phyloP scores from a whole-genome alignment of 53 echinoderm and acorn worm genomes.

The Actinopyga echinites region DNA sequence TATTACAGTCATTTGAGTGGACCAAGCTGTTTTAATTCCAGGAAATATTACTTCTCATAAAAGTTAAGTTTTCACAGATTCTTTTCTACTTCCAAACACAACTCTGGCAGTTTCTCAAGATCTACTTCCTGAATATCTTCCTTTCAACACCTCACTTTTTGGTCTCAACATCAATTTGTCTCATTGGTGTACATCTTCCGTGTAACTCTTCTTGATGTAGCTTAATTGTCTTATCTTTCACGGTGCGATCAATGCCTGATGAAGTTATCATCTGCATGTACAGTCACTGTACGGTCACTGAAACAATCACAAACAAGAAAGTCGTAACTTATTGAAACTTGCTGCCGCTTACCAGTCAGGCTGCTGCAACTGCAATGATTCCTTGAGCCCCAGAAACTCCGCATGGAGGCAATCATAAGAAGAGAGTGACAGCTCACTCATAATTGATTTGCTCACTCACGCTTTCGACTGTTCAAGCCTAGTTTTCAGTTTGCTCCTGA shows the following conservation, averaged over 20 bases:
- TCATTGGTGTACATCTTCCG: too few relatives aligned
- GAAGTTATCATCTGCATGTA: neutral
- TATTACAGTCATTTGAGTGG: too few relatives aligned
- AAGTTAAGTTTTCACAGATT: too few relatives aligned
- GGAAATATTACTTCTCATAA: too few relatives aligned
- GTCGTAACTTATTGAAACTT: conserved; percentile 14
- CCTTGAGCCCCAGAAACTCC: neutral
- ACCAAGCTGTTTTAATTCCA: too few relatives aligned
- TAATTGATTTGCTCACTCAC: conserved; percentile 23
- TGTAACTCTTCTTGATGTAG: neutral
- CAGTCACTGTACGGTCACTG: neutral
- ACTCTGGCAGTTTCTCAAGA: too few relatives aligned
- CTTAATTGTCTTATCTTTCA: conserved; percentile 10
- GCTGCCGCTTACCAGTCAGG: neutral
- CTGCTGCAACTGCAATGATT: neutral
- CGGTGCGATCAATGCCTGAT: neutral
- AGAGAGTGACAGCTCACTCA: neutral
- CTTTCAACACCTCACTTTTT: too few relatives aligned
- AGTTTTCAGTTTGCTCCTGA: too few relatives aligned
- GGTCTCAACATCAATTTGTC: too few relatives aligned
- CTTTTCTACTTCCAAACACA: too few relatives aligned
- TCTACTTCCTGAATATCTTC: too few relatives aligned
- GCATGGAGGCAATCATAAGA: neutral
- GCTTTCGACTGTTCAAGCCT: too few relatives aligned
- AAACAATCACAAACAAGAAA: conserved; percentile 39